Base-by-base conservation (phyloP, 1,140 invertebrate species). In the Drosophila lini region DNA sequence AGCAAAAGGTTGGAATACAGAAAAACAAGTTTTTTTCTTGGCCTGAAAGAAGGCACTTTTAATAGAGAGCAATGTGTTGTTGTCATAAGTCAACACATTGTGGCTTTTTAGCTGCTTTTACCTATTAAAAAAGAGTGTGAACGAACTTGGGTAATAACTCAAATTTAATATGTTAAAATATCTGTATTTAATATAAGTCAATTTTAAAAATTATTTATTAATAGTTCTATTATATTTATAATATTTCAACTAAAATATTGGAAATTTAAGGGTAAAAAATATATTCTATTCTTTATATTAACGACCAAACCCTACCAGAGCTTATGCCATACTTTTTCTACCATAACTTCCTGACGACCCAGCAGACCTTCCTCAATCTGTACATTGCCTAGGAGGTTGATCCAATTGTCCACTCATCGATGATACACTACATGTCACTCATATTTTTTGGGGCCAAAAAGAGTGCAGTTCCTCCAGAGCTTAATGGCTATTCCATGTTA, bases 401-500 rank as follows among this genome's bases (percentile, higher is more conserved):
- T 57, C 28, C 25, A n/a, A 40, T 69, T 41, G 32, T 67, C 38
- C 47, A 44, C 22, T 31, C 62, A 38, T 53, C 61, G 25, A 34
- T 22, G 32, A 10, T 22, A 32, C 25, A 34, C 60, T 4, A 25
- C 34, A 71, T 31, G 50, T 40, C 64, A 70, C 32, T 70, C 67
- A 70, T 34, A 16, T 52, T 55, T 70, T 58, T 28, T 10, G 16
- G 40, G 41, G 13, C 19, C 13, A 13, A 13, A 9, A 19, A 15
- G 13, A 47, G 32, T 56, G 63, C 67, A 68, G 13, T 45, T 38
- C 16, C 11, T 28, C 15, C 22, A 10, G 36, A 36, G 68, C 36
- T 71, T 71, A 71, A 71, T 71, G 65, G 44, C 5, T 67, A 58
- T 48, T 71, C 31, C 53, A 50, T 71, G 69, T 71, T 59, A 44